phyloP scores from a whole-genome alignment of 2,797 vertebrate species.

The Gymnoscopelus microlampas region DNA sequence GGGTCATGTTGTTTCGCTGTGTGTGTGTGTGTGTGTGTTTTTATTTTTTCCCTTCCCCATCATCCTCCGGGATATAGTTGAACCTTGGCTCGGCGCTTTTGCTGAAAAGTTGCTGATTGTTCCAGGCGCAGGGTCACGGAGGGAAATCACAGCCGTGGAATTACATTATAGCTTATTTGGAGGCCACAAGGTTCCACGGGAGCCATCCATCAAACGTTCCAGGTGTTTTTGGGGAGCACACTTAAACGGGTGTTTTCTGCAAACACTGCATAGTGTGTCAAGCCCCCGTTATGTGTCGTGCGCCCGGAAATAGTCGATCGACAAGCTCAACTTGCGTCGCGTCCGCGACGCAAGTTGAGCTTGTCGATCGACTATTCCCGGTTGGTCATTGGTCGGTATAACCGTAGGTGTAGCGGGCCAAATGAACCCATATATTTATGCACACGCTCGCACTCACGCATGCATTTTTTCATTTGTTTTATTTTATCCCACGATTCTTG shows the following conservation, averaged over 20 bases:
- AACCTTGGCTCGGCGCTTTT: slow-evolving; percentile 70
- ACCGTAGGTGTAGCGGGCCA: slow-evolving; percentile 47
- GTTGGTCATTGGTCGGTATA: too few relatives aligned
- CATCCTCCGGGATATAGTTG: slow-evolving; percentile 68
- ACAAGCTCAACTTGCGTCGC: too few relatives aligned
- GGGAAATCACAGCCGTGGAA: slow-evolving; percentile 74
- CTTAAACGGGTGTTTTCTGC: slow-evolving; percentile 62
- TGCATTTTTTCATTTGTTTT: too few relatives aligned
- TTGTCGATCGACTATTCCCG: too few relatives aligned
- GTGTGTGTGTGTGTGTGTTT: too few relatives aligned
- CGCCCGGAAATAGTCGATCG: too few relatives aligned
- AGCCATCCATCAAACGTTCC: slow-evolving; percentile 79
- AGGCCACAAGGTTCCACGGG: slow-evolving; percentile 71
- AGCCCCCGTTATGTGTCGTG: too few relatives aligned
- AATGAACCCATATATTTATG: slow-evolving; percentile 32
- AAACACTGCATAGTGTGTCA: slow-evolving; percentile 52
- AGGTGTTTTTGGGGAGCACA: slow-evolving; percentile 53
- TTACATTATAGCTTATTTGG: slow-evolving; percentile 81
- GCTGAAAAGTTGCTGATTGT: slow-evolving; percentile 60
- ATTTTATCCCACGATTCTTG: too few relatives aligned
- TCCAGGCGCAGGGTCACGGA: slow-evolving; percentile 61
- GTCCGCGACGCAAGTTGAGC: too few relatives aligned
- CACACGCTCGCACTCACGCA: slow-evolving; percentile 1
- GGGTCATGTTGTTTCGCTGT: slow-evolving; percentile 60
- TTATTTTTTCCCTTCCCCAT: slow-evolving; percentile 20